Percentiles rank a stretch among this genome's conserved stretches.
These are phyloP conservation scores for Drosophila heteroneura DNA, from an alignment of 2,888 invertebrate species.

Conservation along the genomic window DNA sequence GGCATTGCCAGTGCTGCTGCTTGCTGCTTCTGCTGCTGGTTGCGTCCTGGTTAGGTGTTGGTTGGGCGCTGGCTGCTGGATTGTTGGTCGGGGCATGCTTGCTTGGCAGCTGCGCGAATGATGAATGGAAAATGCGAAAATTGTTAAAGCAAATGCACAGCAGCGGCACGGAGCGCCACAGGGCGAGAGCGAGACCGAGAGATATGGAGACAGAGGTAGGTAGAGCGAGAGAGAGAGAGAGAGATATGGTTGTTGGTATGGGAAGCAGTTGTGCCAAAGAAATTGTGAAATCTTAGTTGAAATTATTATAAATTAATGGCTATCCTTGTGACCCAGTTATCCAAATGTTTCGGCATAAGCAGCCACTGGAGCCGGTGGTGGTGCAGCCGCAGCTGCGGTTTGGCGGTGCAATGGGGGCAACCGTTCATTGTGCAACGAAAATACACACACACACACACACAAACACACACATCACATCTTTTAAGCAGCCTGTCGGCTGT, in stretches of 20 bases:
- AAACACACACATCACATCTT: constrained; percentile 48
- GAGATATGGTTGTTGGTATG: background rate
- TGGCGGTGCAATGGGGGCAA: constrained; percentile 14
- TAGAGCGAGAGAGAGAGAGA: background rate
- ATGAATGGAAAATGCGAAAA: constrained; percentile 79
- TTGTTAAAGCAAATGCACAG: constrained; percentile 69
- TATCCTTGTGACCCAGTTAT: constrained; percentile 79
- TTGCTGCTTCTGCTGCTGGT: constrained; percentile 22
- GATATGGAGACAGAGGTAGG: background rate
- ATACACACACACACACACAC: constrained; percentile 45
- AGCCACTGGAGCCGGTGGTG: constrained; percentile 32
- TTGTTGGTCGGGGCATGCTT: constrained; percentile 7
- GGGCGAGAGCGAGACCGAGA: background rate
- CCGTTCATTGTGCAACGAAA: constrained; percentile 55
- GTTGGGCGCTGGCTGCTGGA: constrained; percentile 8
- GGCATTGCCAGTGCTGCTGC: constrained; percentile 55
- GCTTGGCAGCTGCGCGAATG: constrained; percentile 56
- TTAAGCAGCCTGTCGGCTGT: constrained; percentile 54
- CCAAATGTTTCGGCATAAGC: constrained; percentile 70
- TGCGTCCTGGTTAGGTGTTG: constrained; percentile 16
- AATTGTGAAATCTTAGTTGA: constrained; percentile 81
- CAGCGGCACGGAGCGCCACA: background rate
- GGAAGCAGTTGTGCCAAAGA: constrained; percentile 56
- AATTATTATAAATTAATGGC: constrained; percentile 81
- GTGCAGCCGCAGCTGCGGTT: constrained; percentile 40